Conservation (phyloP, 1,140 invertebrate species). For the Catajapyx aquilonaris region DNA sequence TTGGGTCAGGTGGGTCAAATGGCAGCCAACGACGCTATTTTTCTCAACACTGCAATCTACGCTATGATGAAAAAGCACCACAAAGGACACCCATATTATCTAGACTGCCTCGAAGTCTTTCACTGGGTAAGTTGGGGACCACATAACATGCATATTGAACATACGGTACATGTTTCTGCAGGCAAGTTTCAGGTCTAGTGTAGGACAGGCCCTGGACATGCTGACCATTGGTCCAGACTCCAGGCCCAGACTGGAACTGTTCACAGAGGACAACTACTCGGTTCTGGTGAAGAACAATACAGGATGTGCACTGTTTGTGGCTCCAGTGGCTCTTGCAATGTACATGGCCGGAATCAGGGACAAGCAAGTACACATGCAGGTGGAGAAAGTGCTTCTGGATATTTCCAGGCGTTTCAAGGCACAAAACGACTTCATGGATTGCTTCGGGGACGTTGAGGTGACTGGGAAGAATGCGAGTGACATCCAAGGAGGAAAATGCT, state of each 20-base stretch:
- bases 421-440: constrained; percentile 40
- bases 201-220: too few species aligned
- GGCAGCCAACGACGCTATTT: constrained; percentile 38
- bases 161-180: too few species aligned
- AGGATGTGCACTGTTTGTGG: constrained; percentile 36
- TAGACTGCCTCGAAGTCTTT: constrained; percentile 29
- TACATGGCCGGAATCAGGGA: constrained; percentile 28
- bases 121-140: constrained; percentile 35
- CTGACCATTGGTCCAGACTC: too few species aligned
- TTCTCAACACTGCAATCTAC: constrained; percentile 30
- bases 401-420: constrained; percentile 42
- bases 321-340: constrained; percentile 35
- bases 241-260: too few species aligned
- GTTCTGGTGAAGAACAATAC: constrained; percentile 42
- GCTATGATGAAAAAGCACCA: constrained; percentile 28
- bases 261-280: constrained; percentile 25
- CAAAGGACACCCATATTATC: constrained; percentile 25
- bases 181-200: too few species aligned
- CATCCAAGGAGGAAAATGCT: constrained; percentile 38
- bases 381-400: constrained; percentile 27
- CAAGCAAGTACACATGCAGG: constrained; percentile 19
- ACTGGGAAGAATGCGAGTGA: constrained; percentile 41
- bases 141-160: too few species aligned
- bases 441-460: constrained; percentile 31
- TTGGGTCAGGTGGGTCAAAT: constrained; percentile 27